Evolutionary conservation across 2,113 vertebrate species (phyloP), one percentile per base, ranked within the genome.

Genomic region (Myrmecophaga tridactyla): DNA sequence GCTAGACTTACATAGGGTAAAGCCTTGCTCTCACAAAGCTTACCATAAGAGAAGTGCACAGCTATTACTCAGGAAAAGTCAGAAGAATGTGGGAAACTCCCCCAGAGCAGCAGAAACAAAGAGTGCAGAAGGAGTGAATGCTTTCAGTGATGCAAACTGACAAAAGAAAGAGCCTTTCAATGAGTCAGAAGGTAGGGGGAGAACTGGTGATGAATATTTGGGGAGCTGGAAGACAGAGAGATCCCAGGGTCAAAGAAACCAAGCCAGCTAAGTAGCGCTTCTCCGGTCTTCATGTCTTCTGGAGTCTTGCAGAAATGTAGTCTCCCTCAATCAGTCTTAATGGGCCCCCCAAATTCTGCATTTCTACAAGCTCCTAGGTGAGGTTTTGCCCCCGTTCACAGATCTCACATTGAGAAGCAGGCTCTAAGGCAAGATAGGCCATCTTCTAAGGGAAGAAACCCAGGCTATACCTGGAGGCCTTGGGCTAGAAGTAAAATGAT

Each of bases 251-350:
- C 17, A 27, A 43, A 77, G 88, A 43, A 58, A 58, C 63, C 14
- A 46, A 72, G 46, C 2, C 36, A 7, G 10, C 6, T 18, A 34
- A n/a, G 20, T 27, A 36, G 56, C 41, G 3, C 18, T 15, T 89
- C 86, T 60, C 51, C 60, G 25, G 15, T 2, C 4, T 14, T 25
- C 27, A 27, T 17, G 15, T 2, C 70, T 2, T 46, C 6, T 3
- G 20, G 2, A 5, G 39, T 48, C 20, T 25, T 31, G 9, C 3
- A 31, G 25, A 1, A 11, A 1, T 18, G 39, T n/a, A 0, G 31
- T 72, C 51, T 21, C 43, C 85, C 34, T 67, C 62, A 7, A 1
- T 48, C 25, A 7, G n/a, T 46, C 39, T 39, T 17, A 6, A 27
- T 0, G 21, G 39, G 11, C 6, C 7, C 27, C n/a, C 12, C 6